These are phyloP conservation scores for Poecile montanus DNA, from an alignment of 2,797 vertebrate genomes.

Conservation along the genomic window DNA sequence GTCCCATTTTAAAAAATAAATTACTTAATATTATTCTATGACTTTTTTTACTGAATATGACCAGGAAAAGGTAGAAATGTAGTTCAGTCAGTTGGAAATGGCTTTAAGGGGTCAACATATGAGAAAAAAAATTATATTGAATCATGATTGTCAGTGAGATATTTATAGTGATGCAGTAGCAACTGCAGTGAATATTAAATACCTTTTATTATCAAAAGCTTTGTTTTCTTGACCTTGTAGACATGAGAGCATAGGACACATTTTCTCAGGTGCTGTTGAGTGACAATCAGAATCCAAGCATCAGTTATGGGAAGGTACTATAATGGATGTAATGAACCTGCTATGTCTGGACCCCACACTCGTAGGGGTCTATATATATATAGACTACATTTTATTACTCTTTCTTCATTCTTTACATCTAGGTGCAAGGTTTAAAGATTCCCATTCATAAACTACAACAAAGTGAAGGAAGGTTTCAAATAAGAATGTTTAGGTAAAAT, in stretches of 20 bases:
- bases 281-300: not conserved
- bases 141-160: not conserved
- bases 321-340: not conserved
- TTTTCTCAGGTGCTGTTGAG: not conserved
- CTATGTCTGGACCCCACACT: not conserved
- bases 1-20: not conserved
- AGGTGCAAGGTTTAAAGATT: not conserved
- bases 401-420: not conserved
- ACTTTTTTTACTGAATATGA: not conserved
- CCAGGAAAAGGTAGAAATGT: not conserved
- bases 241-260: rapidly evolving
- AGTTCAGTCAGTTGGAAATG: not conserved
- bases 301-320: not conserved
- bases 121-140: not conserved
- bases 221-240: not conserved
- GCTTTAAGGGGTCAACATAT: not conserved
- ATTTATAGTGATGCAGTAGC: not conserved
- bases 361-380: too few relatives aligned
- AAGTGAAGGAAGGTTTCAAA: not conserved
- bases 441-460: not conserved
- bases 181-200: not conserved
- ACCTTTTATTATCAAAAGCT: not conserved
- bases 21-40: not conserved
- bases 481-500: not conserved
- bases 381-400: rapidly evolving